Evolutionary conservation across 2,113 vertebrate species (phyloP).

Genomic region (Scomber colias): DNA sequence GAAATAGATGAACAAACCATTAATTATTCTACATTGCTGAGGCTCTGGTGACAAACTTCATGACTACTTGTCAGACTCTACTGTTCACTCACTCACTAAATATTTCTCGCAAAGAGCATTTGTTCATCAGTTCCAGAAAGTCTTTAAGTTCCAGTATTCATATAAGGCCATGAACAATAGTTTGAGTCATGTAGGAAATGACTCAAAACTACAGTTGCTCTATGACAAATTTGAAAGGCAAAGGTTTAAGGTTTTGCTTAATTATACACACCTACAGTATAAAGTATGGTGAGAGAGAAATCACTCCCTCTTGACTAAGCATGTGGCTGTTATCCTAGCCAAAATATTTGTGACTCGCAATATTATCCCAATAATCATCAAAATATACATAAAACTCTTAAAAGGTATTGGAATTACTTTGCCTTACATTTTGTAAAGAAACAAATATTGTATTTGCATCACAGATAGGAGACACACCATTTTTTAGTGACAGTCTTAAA

Average conservation of each 20-base stretch:
- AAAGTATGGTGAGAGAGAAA: not conserved
- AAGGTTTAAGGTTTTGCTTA: not conserved
- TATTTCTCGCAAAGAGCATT: not conserved
- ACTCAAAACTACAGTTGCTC: slow-evolving; percentile 6
- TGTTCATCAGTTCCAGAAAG: not conserved
- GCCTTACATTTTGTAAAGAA: no score
- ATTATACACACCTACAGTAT: not conserved
- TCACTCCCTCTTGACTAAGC: no score
- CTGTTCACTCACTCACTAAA: not conserved
- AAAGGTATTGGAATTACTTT: no score
- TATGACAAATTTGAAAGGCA: not conserved
- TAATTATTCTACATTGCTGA: no score
- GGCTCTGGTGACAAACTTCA: not conserved
- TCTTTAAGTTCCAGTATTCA: not conserved
- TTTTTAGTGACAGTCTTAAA: no score
- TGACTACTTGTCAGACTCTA: not conserved
- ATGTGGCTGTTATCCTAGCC: no score
- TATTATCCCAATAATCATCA: no score
- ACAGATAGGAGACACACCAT: no score
- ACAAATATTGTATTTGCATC: no score
- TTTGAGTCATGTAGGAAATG: slow-evolving; percentile 26
- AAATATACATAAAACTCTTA: no score
- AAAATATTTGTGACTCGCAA: no score
- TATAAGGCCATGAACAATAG: not conserved
- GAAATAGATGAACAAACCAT: not conserved